Evolutionary conservation across 2,113 vertebrate genomes (phyloP), one percentile per base, ranked within the genome.

Genomic region (Alouatta palliata): DNA sequence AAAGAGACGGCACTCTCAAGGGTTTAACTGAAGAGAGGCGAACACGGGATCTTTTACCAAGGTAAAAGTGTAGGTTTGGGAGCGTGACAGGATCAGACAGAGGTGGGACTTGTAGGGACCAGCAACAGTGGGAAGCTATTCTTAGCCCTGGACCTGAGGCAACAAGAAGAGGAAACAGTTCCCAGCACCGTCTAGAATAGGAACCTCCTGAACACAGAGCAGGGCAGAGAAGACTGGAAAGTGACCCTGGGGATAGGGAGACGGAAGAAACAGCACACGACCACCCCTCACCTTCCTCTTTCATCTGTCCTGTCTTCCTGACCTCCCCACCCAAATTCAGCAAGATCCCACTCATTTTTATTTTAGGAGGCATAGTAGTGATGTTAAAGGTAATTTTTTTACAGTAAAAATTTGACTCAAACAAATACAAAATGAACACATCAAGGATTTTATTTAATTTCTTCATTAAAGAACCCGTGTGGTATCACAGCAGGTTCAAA

Each of bases 161-260:
- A 3, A 23, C 84, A 43, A 7, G 19, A 43, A 66, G 12, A 58
- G 27, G 27, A 35, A 25, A 54, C 0, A 0, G 2, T 54, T 21
- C 73, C 32, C 17, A 32, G 77, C 1, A 21, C 58, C 20, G 12
- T 20, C 1, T 16, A 35, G 21, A 35, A 52, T 0, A 61, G 40
- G 49, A 71, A 3, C 16, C 54, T 30, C 21, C 85, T 10, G 52
- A 45, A 47, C 58, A 68, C 6, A 40, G 4, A 66, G 35, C 30
- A 75, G 56, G 52, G n/a, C 17, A 66, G 17, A 52, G n/a, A 43
- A 0, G 5, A 19, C 4, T 9, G 32, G 43, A n/a, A 35, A 25
- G 35, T 0, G 4, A 27, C 6, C 23, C n/a, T 2, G 21, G 73
- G n/a, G 37, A 21, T 0, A 21, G 49, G 8, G 13, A 80, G 10